A percentile compares a stretch with the other conserved stretches of the same genome.
These are phyloP conservation scores for Cataglyphis rosenhaueri DNA, from an alignment of 2,888 invertebrate genomes.

Conservation along the genomic window DNA sequence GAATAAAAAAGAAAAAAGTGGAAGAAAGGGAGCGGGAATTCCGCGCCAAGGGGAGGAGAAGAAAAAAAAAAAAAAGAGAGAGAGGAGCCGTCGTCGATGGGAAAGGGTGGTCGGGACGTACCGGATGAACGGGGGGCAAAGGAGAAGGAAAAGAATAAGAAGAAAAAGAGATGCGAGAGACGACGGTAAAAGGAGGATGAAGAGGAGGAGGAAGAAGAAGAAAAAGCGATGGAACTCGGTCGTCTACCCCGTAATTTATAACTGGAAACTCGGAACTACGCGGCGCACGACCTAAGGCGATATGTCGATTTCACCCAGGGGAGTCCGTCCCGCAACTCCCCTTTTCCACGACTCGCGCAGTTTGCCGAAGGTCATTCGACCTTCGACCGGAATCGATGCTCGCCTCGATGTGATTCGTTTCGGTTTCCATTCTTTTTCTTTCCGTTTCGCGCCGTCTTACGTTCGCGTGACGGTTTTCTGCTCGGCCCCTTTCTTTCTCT, in stretches of 20 bases:
- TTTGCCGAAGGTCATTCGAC: slow-evolving; percentile 74
- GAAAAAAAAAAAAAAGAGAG: slow-evolving; percentile 21
- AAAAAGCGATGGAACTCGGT: slow-evolving; percentile 74
- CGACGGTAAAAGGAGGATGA: background rate
- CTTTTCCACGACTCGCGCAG: slow-evolving; percentile 28
- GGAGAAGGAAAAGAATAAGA: slow-evolving; percentile 23
- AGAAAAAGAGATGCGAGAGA: slow-evolving; percentile 12
- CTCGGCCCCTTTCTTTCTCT: background rate
- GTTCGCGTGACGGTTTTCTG: slow-evolving; percentile 24
- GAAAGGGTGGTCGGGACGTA: slow-evolving; percentile 13
- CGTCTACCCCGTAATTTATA: slow-evolving; percentile 78
- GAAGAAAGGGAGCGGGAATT: slow-evolving; percentile 28
- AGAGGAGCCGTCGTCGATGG: slow-evolving; percentile 24
- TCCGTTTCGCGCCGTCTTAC: slow-evolving; percentile 23
- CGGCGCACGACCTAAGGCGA: slow-evolving; percentile 75
- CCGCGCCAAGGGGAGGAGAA: background rate
- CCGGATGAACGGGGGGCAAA: slow-evolving; percentile 22
- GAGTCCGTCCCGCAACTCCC: slow-evolving; percentile 58
- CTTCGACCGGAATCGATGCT: slow-evolving; percentile 74
- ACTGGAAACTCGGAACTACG: slow-evolving; percentile 77
- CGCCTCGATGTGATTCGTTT: slow-evolving; percentile 59
- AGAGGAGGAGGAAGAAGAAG: slow-evolving; percentile 38
- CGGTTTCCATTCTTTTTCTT: slow-evolving; percentile 39
- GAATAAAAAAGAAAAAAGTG: slow-evolving; percentile 66
- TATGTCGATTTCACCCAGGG: slow-evolving; percentile 76